phyloP scores from a whole-genome alignment of 2,888 invertebrate genomes.

The Trisateles emortualis region DNA sequence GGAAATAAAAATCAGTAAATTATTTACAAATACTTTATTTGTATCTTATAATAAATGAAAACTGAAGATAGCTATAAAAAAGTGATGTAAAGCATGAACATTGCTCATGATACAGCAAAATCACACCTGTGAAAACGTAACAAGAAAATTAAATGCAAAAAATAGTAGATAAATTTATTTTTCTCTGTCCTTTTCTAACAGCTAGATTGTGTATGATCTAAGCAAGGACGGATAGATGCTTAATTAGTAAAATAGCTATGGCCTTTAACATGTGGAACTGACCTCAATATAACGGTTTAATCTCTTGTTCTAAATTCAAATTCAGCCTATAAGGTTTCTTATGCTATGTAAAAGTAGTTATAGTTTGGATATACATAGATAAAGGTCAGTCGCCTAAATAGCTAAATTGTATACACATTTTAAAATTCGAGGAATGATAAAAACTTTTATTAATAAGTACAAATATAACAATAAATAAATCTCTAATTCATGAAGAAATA shows the following conservation, averaged over 20 bases:
- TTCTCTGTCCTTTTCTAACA: slow-evolving; percentile 24
- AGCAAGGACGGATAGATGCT: slow-evolving; percentile 34
- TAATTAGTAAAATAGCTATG: neutral
- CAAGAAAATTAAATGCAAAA: neutral
- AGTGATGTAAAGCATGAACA: slow-evolving; percentile 26
- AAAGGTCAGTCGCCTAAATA: neutral
- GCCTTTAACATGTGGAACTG: neutral
- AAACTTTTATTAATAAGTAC: slow-evolving; percentile 34
- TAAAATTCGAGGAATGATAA: slow-evolving; percentile 19
- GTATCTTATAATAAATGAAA: slow-evolving; percentile 41
- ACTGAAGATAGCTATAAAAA: slow-evolving; percentile 34
- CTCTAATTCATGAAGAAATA: slow-evolving; percentile 39
- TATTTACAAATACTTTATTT: slow-evolving; percentile 50
- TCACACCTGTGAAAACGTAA: slow-evolving; percentile 17
- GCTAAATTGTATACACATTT: slow-evolving; percentile 1
- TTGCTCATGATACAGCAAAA: slow-evolving; percentile 23
- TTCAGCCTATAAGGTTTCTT: no score
- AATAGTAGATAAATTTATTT: slow-evolving; percentile 4
- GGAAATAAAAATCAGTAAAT: neutral
- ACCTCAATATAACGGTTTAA: neutral
- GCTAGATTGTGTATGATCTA: slow-evolving; percentile 32
- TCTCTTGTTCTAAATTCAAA: no score
- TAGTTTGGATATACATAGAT: no score
- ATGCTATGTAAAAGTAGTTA: no score
- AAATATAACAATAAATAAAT: slow-evolving; percentile 53